These are phyloP conservation scores for Melieria omissa DNA, from an alignment of 2,888 invertebrate species.

Conservation along the genomic window DNA sequence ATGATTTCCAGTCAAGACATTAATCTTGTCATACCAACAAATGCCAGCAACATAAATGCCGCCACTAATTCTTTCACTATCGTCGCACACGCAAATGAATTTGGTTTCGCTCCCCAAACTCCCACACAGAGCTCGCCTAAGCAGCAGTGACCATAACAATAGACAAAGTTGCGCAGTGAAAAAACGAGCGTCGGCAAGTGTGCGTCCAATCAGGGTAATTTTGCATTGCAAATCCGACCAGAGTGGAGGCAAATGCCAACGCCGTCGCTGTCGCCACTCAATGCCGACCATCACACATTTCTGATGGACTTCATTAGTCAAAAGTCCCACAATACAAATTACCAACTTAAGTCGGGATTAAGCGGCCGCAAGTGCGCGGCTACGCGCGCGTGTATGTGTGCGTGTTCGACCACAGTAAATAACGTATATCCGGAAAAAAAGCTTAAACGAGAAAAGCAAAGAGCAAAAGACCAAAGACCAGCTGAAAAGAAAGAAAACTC, in stretches of 20 bases:
- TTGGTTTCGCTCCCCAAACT: too few relatives aligned
- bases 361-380: slow-evolving; percentile 24
- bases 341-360: slow-evolving; percentile 38
- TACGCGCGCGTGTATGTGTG: neutral
- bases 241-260: neutral
- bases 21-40: too few relatives aligned
- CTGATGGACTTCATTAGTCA: slow-evolving; percentile 37
- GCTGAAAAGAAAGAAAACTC: too few relatives aligned
- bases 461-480: neutral
- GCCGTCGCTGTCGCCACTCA: slow-evolving; percentile 20
- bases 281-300: slow-evolving; percentile 44
- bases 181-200: neutral
- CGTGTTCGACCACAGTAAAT: slow-evolving; percentile 4
- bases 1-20: too few relatives aligned
- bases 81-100: too few relatives aligned
- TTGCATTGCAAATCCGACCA: neutral
- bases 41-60: too few relatives aligned
- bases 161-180: neutral
- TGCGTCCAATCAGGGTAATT: neutral
- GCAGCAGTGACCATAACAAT: too few relatives aligned
- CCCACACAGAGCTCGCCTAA: too few relatives aligned
- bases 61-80: too few relatives aligned
- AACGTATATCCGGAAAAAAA: neutral
- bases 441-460: neutral
- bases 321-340: slow-evolving; percentile 35